Evolutionary conservation across 2,113 vertebrate species (phyloP), one percentile per base, ranked within the genome.

Genomic region (Pheucticus melanocephalus): DNA sequence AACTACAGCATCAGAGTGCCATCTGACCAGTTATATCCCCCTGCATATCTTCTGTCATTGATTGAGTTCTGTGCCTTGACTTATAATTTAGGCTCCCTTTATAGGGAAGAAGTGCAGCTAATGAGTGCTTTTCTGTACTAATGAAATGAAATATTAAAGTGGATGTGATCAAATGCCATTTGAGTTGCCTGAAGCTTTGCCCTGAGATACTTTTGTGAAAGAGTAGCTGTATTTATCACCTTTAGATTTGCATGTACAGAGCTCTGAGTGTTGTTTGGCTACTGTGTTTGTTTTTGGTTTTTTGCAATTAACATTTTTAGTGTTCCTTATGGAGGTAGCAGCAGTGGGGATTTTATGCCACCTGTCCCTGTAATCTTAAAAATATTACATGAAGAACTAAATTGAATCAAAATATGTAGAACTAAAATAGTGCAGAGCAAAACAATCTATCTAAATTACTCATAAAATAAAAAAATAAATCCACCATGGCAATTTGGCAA

Each of bases 11-110:
- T 48, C 63, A 50, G 35, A 76, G 24, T 72, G 31, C 54, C 53
- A 6, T 81, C 68, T 78, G 6, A 6, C 56, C 51, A 45, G 23
- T 80, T 70, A 69, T 11, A 64, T 30, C 45, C 13, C 53, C 21
- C 40, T 75, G 60, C 15, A 4, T 48, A 17, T 75, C 48, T 83
- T 39, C 39, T 64, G 81, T 92, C 86, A 27, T 57, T 94, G 57
- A 53, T 93, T 75, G 86, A 75, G 83, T 94, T 92, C 73, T 88
- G 68, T 91, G 45, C 79, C 80, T 80, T 96, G 85, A 75, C 89
- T 96, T 96, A 77, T 27, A 78, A 21, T 88, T 37, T 25, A 64
- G 23, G 5, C 28, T 83, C 31, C 50, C 31, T 86, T 47, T 87
- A n/a, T 15, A 61, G 31, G 56, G 39, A 66, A 78, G 53, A 59